A percentile compares a stretch with the other conserved stretches of the same genome.
These are phyloP conservation scores for Petaurus breviceps DNA, from an alignment of 2,113 vertebrate species.

Conservation along the genomic window DNA sequence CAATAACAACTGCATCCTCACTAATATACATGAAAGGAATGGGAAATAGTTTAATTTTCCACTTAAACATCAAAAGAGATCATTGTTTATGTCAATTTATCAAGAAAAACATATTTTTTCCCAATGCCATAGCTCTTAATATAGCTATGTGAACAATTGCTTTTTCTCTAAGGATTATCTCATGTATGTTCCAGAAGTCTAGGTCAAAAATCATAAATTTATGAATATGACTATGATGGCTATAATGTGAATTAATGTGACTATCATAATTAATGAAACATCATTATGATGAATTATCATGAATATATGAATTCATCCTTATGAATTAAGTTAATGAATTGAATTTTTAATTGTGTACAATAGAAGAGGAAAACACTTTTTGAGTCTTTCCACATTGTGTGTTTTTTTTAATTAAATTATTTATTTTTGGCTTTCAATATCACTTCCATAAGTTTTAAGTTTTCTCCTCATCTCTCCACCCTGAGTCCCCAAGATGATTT, in stretches of 20 bases:
- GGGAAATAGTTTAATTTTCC: background rate
- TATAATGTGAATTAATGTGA: background rate
- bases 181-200: background rate
- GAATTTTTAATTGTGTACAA: background rate
- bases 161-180: background rate
- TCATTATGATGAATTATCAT: too few species aligned
- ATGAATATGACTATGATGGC: background rate
- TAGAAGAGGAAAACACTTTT: background rate
- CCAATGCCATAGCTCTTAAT: background rate
- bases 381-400: background rate
- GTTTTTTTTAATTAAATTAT: too few species aligned
- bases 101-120: background rate
- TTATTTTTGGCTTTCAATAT: too few species aligned
- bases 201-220: background rate
- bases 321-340: background rate
- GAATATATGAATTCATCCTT: background rate
- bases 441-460: too few species aligned
- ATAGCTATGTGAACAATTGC: background rate
- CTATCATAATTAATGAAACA: background rate
- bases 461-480: too few species aligned
- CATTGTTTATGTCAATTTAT: background rate
- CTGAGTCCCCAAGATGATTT: too few species aligned
- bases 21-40: background rate
- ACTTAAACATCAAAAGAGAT: background rate
- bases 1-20: too few species aligned